Evolutionary conservation across 2,888 invertebrate genomes (phyloP).

Genomic region (Thecocarcelia acutangulata): DNA sequence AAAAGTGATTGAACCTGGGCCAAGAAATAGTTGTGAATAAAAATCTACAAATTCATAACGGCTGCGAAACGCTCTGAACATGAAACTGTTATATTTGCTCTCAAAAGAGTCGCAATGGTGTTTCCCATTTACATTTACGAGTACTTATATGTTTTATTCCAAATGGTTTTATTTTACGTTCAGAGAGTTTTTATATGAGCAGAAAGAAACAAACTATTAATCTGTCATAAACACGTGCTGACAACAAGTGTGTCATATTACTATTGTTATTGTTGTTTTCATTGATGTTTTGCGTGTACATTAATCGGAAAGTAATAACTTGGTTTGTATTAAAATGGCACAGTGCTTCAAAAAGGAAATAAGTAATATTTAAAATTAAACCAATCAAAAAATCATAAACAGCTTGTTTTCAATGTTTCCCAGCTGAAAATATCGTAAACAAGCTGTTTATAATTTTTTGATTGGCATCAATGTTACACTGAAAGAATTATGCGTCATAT

Average conservation of each 20-base stretch:
- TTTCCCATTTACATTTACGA: background rate
- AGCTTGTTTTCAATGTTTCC: too few relatives aligned
- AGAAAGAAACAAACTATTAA: slow-evolving; percentile 10
- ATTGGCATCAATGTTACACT: too few relatives aligned
- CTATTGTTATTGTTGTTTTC: slow-evolving; percentile 23
- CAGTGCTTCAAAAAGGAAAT: background rate
- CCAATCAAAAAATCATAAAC: background rate
- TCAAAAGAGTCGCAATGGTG: background rate
- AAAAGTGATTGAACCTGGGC: slow-evolving; percentile 40
- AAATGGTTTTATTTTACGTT: background rate
- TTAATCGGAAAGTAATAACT: slow-evolving; percentile 40
- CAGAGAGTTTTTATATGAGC: background rate
- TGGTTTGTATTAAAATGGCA: background rate
- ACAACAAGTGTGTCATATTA: slow-evolving; percentile 63
- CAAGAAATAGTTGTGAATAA: background rate
- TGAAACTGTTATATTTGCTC: slow-evolving; percentile 60
- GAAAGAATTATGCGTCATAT: too few relatives aligned
- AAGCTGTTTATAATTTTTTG: too few relatives aligned
- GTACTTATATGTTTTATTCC: background rate
- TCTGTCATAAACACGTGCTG: slow-evolving; percentile 66
- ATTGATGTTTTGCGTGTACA: slow-evolving; percentile 31
- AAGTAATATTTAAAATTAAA: background rate
- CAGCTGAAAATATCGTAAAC: too few relatives aligned
- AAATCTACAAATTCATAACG: background rate
- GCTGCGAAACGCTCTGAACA: slow-evolving; percentile 17